Base-by-base conservation (phyloP, 2,113 vertebrate species). In the Vulpes lagopus region DNA sequence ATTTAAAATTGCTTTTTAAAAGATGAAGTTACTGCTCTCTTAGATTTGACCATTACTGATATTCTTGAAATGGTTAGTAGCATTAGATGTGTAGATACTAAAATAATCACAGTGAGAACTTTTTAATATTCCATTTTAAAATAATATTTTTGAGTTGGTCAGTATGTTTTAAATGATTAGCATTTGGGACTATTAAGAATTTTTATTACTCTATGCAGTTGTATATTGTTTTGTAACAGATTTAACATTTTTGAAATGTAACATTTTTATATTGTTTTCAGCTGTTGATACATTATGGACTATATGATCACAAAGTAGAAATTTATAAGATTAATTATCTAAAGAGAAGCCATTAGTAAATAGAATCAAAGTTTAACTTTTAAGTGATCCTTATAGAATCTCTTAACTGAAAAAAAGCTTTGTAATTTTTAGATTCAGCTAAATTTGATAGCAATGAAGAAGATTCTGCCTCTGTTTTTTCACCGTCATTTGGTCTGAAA, bases 391-490 rank as follows among this genome's bases (percentile, higher is more conserved):
- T 95, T 94, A 67, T 57, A 92, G 69, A 89, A 86, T 90, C 86
- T 97, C 74, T 97, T 96, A 93, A 95, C 95, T 97, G 55, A 97
- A 83, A 83, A 89, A 91, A 85, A 96, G 78, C 51, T 93, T 97
- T 94, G 92, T 98, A 84, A 97, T 98, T 98, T 98, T 87, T 96
- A 99, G 99, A 99, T 89, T 98, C 98, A 78, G 99, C 98, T 97
- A 99, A 99, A 98, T 99, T 99, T 16, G 99, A 99, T 98, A 99
- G 99, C 55, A 99, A 99, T 32, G 99, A 99, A 27, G 99, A 99
- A 89, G 98, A 99, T 97, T 98, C 98, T 89, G 85, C 98, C 79
- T 99, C 99, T 7, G 98, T 99, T 65, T 99, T 99, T 98, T 99
- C 99, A 86, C 99, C 99, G 1, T 99, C 99, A 97, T 99, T 99